Evolutionary conservation across 2,113 vertebrate genomes (phyloP), one percentile per base, ranked within the genome.

Genomic region (Cyanoramphus novaezelandiae): DNA sequence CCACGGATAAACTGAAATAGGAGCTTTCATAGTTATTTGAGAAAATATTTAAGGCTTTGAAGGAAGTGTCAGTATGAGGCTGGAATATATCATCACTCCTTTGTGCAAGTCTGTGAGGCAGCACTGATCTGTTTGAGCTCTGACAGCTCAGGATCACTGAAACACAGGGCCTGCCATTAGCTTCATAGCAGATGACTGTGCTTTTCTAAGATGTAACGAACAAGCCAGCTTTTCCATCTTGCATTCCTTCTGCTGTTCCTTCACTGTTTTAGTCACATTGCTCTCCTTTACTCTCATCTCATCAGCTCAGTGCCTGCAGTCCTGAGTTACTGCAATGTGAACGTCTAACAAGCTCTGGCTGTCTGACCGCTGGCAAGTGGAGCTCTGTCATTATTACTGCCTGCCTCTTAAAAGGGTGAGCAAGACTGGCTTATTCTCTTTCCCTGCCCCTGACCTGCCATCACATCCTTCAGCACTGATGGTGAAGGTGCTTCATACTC

Each of bases 341-440:
- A 20, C 35, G 5, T 47, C 69, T 87, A 74, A 69, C 88, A 60
- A 64, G 86, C 92, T 31, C 12, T 8, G 76, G 82, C 85, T 86
- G 95, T 5, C 85, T 87, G 95, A 10, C 80, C 65, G 74, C 86
- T 49, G 81, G 52, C 2, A 6, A 52, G 62, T 6, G 0, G 18
- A 27, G 50, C 74, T 79, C 88, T 95, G 65, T 89, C 92, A 95
- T 95, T 90, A 91, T 6, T 69, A 20, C 86, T 29, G 43, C 77
- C 82, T 63, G 64, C 74, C 59, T 76, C 41, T 96, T 97, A 86
- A 96, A 94, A 96, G 92, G 74, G 5, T 31, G 83, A 87, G 86
- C 35, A n/a, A 41, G 57, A 59, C 88, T 27, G 68, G 47, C 41
- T 90, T 23, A 63, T 41, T 53, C 72, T 37, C 59, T 37, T 70